A percentile compares a stretch with the other conserved stretches of the same genome.
These are phyloP conservation scores for Chlorodrepanis virens DNA, from an alignment of 2,113 vertebrate genomes.

Conservation along the genomic window DNA sequence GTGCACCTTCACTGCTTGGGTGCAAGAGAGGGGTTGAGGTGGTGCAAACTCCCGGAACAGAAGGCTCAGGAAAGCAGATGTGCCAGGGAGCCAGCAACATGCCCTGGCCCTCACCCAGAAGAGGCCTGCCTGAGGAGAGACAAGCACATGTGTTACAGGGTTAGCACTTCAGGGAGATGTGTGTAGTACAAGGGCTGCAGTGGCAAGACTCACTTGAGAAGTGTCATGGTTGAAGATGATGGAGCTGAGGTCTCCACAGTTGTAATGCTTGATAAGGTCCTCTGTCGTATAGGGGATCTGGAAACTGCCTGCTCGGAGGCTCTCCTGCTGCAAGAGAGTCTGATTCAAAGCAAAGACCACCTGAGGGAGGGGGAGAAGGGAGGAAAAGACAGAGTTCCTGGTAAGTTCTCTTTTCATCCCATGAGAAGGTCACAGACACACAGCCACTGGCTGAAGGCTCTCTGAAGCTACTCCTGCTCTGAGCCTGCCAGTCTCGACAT, in stretches of 20 bases:
- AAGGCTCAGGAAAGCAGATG: background rate
- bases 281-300: slow-evolving; percentile 84
- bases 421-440: background rate
- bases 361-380: slow-evolving; percentile 34
- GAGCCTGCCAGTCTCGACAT: fast-evolving
- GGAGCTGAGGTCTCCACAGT: slow-evolving; percentile 88
- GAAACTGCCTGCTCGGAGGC: slow-evolving; percentile 79
- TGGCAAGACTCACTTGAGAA: slow-evolving; percentile 77
- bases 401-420: background rate
- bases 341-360: slow-evolving; percentile 91
- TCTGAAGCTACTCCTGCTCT: background rate
- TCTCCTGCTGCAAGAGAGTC: slow-evolving; percentile 87
- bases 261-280: slow-evolving; percentile 89
- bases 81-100: background rate
- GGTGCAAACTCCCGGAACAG: background rate
- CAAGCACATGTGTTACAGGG: fast-evolving
- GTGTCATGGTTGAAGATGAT: slow-evolving; percentile 88
- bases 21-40: background rate
- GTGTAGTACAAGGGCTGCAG: background rate
- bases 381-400: slow-evolving; percentile 52
- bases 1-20: fast-evolving
- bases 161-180: background rate
- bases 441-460: background rate
- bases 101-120: background rate
- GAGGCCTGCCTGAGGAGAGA: background rate